Evolutionary conservation across 2,113 vertebrate genomes (phyloP).

Genomic region (Cyprinodon brontotheroides): DNA sequence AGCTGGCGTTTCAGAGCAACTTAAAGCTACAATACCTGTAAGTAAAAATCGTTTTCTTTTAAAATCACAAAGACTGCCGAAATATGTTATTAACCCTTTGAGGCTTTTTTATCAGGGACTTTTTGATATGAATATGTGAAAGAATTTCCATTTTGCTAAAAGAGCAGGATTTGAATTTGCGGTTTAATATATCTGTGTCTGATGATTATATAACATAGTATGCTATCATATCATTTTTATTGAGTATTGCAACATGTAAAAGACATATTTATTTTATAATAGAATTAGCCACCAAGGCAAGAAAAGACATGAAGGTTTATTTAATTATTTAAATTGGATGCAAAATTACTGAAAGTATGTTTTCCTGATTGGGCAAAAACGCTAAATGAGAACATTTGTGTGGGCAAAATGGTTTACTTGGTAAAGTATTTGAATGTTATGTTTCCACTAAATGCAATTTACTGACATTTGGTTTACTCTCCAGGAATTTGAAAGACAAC

Average conservation of each 20-base stretch:
- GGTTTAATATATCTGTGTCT: background rate
- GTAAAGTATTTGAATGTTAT: constrained; percentile 10
- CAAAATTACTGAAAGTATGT: background rate
- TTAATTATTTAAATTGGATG: background rate
- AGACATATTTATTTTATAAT: background rate
- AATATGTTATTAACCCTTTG: background rate
- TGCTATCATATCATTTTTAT: background rate
- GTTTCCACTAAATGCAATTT: constrained; percentile 24
- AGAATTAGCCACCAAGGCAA: background rate
- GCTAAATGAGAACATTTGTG: too few relatives aligned
- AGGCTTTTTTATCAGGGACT: background rate
- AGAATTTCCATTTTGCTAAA: background rate
- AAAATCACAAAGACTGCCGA: background rate
- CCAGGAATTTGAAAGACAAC: constrained; percentile 96
- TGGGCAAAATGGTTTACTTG: background rate
- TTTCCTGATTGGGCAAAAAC: background rate
- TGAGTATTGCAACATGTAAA: background rate
- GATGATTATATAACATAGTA: background rate
- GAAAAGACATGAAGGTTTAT: background rate
- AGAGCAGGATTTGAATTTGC: background rate
- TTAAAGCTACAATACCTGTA: constrained; percentile 92
- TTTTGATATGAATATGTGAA: background rate
- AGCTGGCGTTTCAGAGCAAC: constrained; percentile 91
- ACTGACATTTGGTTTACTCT: constrained; percentile 48
- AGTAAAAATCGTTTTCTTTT: constrained; percentile 72